phyloP scores from a whole-genome alignment of 2,113 vertebrate species.

The Rhombomys opimus region DNA sequence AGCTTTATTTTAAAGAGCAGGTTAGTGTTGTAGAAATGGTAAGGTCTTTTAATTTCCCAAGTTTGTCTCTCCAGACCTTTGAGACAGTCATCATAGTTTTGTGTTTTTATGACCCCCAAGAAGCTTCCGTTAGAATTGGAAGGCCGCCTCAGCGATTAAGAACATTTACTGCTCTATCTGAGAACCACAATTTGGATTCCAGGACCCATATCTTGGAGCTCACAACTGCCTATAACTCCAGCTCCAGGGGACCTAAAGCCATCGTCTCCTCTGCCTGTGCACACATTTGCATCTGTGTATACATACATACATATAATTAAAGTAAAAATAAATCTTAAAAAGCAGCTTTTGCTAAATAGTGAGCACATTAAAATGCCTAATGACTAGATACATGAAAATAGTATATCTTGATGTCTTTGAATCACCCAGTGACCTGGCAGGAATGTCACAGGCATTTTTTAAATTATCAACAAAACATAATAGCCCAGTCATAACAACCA shows the following conservation, averaged over 20 bases:
- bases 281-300: not conserved
- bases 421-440: not conserved
- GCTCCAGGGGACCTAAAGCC: not conserved
- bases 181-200: not conserved
- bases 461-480: not conserved
- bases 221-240: not conserved
- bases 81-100: not conserved
- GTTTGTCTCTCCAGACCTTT: not conserved
- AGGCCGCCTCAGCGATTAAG: too few species aligned
- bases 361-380: not conserved
- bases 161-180: not conserved
- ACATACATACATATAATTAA: not conserved
- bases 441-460: not conserved
- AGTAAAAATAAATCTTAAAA: not conserved
- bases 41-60: not conserved
- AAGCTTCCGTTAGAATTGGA: not conserved
- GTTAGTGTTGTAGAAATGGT: not conserved
- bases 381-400: not conserved
- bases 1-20: not conserved
- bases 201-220: not conserved
- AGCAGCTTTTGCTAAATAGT: not conserved
- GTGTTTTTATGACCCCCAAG: conserved; percentile 18
- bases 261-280: not conserved
- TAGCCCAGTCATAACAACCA: not conserved
- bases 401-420: not conserved